These are phyloP conservation scores for Bettongia penicillata DNA, from an alignment of 2,113 vertebrate genomes.

Conservation along the genomic window DNA sequence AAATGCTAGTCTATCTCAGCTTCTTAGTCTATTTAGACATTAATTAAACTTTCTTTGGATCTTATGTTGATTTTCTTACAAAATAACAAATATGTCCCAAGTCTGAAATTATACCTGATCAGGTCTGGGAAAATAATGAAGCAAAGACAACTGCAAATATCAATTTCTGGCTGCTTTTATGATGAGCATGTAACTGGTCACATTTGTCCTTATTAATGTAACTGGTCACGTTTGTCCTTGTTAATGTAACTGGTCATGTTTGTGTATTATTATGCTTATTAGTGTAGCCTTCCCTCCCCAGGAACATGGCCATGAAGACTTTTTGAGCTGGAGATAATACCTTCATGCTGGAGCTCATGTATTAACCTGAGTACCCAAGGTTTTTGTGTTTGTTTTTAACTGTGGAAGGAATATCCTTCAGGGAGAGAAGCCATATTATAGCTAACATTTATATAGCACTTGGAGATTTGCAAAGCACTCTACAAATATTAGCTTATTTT, in stretches of 20 bases:
- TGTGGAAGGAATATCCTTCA: too few species aligned
- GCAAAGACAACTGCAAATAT: neutral
- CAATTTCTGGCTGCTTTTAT: slow-evolving; percentile 4
- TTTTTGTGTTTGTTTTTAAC: too few species aligned
- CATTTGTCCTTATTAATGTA: neutral
- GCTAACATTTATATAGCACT: too few species aligned
- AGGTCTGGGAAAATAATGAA: slow-evolving; percentile 3
- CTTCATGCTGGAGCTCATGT: too few species aligned
- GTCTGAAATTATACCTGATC: slow-evolving; percentile 32
- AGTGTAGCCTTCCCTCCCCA: too few species aligned
- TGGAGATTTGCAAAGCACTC: neutral
- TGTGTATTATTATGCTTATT: too few species aligned
- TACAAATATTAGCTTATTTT: neutral
- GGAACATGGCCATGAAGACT: too few species aligned
- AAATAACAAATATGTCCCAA: neutral
- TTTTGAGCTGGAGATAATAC: too few species aligned
- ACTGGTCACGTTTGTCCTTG: too few species aligned
- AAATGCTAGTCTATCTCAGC: neutral
- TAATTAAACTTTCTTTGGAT: slow-evolving; percentile 14
- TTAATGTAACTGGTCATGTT: slow-evolving; percentile 34
- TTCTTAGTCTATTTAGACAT: neutral
- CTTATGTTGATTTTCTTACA: slow-evolving; percentile 23
- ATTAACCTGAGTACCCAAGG: too few species aligned
- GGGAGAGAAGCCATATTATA: neutral
- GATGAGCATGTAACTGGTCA: slow-evolving; percentile 21